Conservation (phyloP, 2,113 vertebrate genomes). For the Microtus pennsylvanicus region DNA sequence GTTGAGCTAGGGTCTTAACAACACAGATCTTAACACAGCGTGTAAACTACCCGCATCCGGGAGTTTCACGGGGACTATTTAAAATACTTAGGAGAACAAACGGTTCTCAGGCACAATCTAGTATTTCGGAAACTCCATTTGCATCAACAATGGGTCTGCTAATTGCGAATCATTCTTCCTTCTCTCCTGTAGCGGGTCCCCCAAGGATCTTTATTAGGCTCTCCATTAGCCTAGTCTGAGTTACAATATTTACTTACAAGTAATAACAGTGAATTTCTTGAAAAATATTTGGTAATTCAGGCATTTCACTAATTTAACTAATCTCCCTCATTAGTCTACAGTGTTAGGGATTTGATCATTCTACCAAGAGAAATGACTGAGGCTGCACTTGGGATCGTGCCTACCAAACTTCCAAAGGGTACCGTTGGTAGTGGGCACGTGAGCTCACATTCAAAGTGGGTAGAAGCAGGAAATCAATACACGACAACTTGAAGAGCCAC, state of each 20-base stretch:
- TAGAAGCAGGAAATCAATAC: background rate
- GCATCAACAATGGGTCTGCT: conserved; percentile 68
- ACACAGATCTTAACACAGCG: background rate
- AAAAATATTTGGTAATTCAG: conserved; percentile 62
- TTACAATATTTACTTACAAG: conserved; percentile 72
- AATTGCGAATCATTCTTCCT: conserved; percentile 75
- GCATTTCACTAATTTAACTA: conserved; percentile 56
- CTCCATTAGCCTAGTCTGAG: conserved; percentile 68
- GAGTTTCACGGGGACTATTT: conserved; percentile 63
- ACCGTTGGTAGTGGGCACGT: background rate
- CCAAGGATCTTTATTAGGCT: conserved; percentile 61
- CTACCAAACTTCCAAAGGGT: background rate
- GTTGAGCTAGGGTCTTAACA: background rate
- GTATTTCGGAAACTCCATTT: conserved; percentile 61
- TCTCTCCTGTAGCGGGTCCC: conserved; percentile 63
- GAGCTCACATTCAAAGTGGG: background rate
- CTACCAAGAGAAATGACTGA: background rate
- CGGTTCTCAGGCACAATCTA: conserved; percentile 50
- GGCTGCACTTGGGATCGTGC: background rate
- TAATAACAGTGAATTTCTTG: conserved; percentile 57
- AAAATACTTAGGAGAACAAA: conserved; percentile 68
- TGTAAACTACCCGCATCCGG: background rate
- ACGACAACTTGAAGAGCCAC: background rate
- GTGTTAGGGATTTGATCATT: background rate
- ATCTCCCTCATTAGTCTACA: conserved; percentile 28